Conservation (phyloP, 2,797 vertebrate genomes). For the Enteromius unitaeniatus region DNA sequence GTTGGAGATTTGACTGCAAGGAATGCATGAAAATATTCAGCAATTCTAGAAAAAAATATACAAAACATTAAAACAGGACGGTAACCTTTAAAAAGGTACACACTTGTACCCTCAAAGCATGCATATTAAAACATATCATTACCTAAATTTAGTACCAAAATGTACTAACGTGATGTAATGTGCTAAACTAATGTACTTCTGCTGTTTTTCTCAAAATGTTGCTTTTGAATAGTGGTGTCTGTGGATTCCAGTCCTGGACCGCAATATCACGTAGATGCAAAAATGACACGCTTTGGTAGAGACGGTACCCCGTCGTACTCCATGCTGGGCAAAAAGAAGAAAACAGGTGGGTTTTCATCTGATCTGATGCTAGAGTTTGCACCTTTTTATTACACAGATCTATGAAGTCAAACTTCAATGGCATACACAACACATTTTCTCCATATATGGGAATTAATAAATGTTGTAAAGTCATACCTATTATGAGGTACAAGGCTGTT, state of each 20-base stretch:
- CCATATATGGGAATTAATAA: background rate
- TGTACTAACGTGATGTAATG: background rate
- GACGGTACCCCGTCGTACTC: constrained; percentile 85
- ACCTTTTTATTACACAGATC: background rate
- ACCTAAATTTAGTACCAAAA: background rate
- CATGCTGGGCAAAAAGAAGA: constrained; percentile 79
- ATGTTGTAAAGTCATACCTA: background rate
- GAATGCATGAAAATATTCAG: background rate
- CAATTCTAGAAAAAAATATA: background rate
- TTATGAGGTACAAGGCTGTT: background rate
- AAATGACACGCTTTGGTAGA: constrained; percentile 86
- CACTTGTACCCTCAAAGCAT: background rate
- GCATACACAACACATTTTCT: background rate
- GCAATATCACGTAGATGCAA: constrained; percentile 82
- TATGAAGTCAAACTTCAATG: background rate
- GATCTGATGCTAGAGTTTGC: background rate
- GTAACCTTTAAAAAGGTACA: background rate
- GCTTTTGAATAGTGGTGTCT: constrained; percentile 72
- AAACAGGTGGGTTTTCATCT: constrained; percentile 33
- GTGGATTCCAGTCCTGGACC: constrained; percentile 87
- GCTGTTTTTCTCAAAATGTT: constrained; percentile 5
- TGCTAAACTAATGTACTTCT: background rate
- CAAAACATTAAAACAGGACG: background rate
- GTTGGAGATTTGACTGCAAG: background rate
- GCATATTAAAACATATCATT: background rate